Base-by-base conservation (phyloP, 2,888 invertebrate species). In the Lithophane ornitopus region DNA sequence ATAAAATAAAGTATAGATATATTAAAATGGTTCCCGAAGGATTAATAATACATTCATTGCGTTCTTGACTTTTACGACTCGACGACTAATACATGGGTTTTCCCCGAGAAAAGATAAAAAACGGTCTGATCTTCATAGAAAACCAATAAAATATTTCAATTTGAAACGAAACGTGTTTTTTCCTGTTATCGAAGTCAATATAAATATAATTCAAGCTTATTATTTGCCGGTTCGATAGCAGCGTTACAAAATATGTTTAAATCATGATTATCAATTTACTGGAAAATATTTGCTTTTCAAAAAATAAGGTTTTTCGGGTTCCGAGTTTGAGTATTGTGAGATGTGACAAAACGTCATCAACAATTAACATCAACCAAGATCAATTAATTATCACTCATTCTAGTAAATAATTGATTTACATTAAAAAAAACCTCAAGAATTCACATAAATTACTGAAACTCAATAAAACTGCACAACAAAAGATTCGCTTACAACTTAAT, bases 41-140 rank as follows among this genome's bases (percentile, higher is more conserved):
- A 69, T 84, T 79, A 79, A 59, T 26, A 74, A 59, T 26, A 74
- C 16, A 70, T 74, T 69, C 49, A 83, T 70, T 74, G 28, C 52
- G 52, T 46, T n/a, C 58, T 54, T 34, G 81, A 81, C 84, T 49
- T 81, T 83, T 78, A 81, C 69, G 84, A 81, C 46, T 65, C 63
- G 11, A 0, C 56, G 41, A 34, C 59, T 83, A 72, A 83, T 56
- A 61, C 59, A 74, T 79, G 44, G 52, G 49, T 62, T 79, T 84
- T 78, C 49, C 44, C 39, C 16, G 54, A 69, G 34, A 67, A 79
- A 0, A 61, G 16, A 59, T 80, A 72, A 68, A 69, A 66, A 70
- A 39, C 2, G 8, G 12, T 70, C 22, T n/a, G n/a, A 28, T 70
- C 28, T 68, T 76, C 28, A 63, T 54, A 70, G 44, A 67, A 63